Evolutionary conservation across 2,113 vertebrate species (phyloP).

Genomic region (Phylloscopus trochilus): DNA sequence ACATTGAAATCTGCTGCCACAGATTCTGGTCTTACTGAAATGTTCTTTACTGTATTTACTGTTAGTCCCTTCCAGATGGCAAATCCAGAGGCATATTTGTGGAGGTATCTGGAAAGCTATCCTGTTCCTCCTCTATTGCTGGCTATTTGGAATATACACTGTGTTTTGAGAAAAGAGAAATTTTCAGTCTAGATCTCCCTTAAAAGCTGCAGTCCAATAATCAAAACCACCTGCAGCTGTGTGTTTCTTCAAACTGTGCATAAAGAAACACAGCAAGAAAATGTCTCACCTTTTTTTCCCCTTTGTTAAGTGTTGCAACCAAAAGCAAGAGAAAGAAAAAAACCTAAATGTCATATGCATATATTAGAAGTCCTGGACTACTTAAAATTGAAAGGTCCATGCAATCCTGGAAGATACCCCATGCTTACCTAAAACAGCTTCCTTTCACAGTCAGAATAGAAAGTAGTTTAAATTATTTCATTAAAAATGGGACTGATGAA

Average conservation of each 20-base stretch:
- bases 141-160: not conserved
- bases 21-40: not conserved
- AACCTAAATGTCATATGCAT: not conserved
- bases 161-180: not conserved
- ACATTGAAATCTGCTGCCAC: not conserved
- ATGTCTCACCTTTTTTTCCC: not conserved
- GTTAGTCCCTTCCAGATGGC: not conserved
- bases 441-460: not conserved
- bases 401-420: not conserved
- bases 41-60: not conserved
- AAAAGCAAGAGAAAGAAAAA: not conserved
- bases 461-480: not conserved
- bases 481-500: not conserved
- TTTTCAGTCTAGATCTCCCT: not conserved
- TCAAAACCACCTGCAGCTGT: not conserved
- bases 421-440: not conserved
- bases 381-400: not conserved
- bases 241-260: not conserved
- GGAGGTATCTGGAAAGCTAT: not conserved
- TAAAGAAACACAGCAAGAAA: not conserved
- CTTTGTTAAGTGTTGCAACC: not conserved
- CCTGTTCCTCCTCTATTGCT: not conserved
- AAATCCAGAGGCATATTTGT: not conserved
- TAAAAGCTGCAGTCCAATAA: not conserved
- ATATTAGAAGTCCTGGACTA: not conserved